phyloP scores from a whole-genome alignment of 2,113 vertebrate species.

The Phrynosoma blainvillii region DNA sequence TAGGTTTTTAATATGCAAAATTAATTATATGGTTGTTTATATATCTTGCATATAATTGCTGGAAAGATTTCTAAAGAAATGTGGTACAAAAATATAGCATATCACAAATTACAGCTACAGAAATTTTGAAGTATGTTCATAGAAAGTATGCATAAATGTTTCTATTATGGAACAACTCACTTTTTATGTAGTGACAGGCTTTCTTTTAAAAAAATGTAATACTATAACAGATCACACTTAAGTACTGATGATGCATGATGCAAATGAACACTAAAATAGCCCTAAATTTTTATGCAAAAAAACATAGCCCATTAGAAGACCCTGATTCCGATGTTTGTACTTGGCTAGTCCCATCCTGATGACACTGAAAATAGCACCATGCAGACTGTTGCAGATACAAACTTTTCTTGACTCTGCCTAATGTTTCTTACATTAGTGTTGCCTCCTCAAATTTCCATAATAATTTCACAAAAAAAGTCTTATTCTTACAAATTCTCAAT shows the following conservation, averaged over 20 bases:
- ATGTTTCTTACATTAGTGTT: background rate
- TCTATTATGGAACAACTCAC: background rate
- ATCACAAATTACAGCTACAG: background rate
- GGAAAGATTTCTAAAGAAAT: background rate
- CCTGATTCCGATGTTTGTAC: background rate
- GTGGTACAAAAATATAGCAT: background rate
- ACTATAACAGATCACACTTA: background rate
- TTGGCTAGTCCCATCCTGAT: background rate
- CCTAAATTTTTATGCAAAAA: background rate
- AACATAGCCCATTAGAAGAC: background rate
- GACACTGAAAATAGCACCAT: background rate
- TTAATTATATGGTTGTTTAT: background rate
- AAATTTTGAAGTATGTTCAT: background rate
- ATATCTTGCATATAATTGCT: background rate
- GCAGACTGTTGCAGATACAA: background rate
- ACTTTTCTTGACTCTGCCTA: background rate
- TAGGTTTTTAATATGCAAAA: constrained; percentile 42
- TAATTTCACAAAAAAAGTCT: background rate
- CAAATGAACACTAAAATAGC: background rate
- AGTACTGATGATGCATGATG: background rate
- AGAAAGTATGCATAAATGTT: background rate
- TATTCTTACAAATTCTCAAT: background rate
- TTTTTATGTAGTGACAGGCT: background rate
- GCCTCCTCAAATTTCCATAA: background rate
- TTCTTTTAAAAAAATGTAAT: background rate